Percentiles rank a stretch among this genome's conserved stretches.
These are phyloP conservation scores for Vulpes ferrilata DNA, from an alignment of 2,113 vertebrate species.

Conservation along the genomic window DNA sequence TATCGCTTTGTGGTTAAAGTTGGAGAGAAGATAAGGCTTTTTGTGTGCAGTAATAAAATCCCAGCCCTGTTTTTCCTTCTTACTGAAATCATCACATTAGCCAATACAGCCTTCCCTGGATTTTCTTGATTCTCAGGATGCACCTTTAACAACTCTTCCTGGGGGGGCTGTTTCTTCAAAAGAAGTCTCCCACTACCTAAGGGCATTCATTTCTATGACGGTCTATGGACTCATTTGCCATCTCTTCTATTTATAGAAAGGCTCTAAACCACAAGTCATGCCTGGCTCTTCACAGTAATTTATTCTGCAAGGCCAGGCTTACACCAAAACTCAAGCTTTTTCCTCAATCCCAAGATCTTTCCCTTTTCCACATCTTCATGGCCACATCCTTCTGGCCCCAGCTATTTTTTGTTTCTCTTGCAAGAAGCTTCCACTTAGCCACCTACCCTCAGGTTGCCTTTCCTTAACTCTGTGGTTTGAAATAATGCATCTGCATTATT, in stretches of 20 bases:
- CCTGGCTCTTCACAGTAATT: not conserved
- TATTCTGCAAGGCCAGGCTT: not conserved
- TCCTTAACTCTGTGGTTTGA: not conserved
- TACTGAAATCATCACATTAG: not conserved
- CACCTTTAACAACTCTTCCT: not conserved
- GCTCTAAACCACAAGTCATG: not conserved
- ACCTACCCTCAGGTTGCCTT: not conserved
- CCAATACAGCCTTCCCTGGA: not conserved
- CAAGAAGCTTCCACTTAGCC: not conserved
- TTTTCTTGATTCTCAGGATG: not conserved
- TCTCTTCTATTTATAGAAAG: not conserved
- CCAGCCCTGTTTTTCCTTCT: not conserved
- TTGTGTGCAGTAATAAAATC: not conserved
- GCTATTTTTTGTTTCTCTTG: not conserved
- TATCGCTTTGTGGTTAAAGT: not conserved
- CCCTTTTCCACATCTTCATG: not conserved
- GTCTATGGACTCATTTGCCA: no score
- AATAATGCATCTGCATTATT: not conserved
- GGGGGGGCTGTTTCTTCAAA: rapidly evolving
- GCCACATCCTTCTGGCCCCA: not conserved
- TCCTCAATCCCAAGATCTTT: not conserved
- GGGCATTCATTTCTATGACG: no score
- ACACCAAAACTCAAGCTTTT: not conserved
- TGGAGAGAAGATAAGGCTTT: not conserved
- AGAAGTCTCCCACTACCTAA: not conserved